Base-by-base conservation (phyloP, 2,113 vertebrate species). In the Sceloporus undulatus region DNA sequence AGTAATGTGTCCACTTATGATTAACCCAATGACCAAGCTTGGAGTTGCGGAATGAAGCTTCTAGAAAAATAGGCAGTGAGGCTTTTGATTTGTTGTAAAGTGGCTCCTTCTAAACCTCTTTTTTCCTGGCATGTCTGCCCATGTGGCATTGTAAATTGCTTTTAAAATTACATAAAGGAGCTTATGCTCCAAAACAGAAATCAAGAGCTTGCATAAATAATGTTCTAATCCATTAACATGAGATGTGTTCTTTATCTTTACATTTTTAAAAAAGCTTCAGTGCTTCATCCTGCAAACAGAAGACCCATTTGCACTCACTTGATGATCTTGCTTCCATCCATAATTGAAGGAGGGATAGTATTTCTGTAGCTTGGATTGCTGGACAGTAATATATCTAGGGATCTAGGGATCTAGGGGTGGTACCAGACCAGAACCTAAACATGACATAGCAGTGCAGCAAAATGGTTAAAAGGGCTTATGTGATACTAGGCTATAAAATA, bases 1-100 rank as follows among this genome's bases (percentile, higher is more conserved):
- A 92, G 79, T 89, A 0, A 0, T 80, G 81, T 74, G 34, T 86
- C 93, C 90, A 95, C 94, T 11, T 92, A 94, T 94, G 93, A 94
- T 96, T 96, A 93, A 95, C 77, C 80, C 90, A 85, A 68, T 78
- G 86, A 59, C 75, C 86, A 94, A 91, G 85, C 77, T 89, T 78
- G 92, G 87, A 88, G 79, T 95, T 88, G 82, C 79, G 27, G 86
- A 87, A 87, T 90, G 86, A 87, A 91, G 27, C 25, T 88, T 40
- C 82, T 42, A 77, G 84, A 89, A 82, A 62, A 86, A 68, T 34
- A 86, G 79, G 8, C 65, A 82, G 10, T 76, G 34, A 66, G 68
- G 59, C 19, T 82, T 80, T 86, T 70, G 59, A 86, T 70, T 42
- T 52, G 80, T 54, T 86, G 27, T 82, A 89, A 88, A 82, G 70